Evolutionary conservation across 2,113 vertebrate species (phyloP).

Genomic region (Seriola aureovittata): DNA sequence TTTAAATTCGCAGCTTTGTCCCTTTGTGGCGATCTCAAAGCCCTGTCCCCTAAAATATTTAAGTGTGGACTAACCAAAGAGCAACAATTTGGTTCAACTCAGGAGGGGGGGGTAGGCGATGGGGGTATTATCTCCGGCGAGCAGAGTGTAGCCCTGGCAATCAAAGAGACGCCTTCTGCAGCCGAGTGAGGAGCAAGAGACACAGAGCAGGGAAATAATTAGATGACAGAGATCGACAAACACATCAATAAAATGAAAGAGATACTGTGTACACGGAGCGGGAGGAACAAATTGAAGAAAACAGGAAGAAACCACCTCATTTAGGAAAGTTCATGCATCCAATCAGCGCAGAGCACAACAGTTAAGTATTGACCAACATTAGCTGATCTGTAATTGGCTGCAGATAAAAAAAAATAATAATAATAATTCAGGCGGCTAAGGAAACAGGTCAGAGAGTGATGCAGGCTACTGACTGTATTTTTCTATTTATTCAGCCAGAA

Average conservation of each 20-base stretch:
- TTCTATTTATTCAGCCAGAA: constrained; percentile 61
- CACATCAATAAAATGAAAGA: constrained; percentile 75
- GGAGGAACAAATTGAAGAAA: constrained; percentile 56
- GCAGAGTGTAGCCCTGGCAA: constrained; percentile 65
- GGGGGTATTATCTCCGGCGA: constrained; percentile 71
- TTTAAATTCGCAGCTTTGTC: constrained; percentile 74
- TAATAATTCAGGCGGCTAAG: constrained; percentile 10
- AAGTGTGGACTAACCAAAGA: constrained; percentile 64
- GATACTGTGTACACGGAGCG: constrained; percentile 30
- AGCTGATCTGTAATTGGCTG: constrained; percentile 56
- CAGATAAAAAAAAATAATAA: not conserved
- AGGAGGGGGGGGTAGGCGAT: too few species aligned
- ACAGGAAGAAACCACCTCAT: constrained; percentile 57
- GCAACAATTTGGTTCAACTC: constrained; percentile 74
- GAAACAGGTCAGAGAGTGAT: not conserved
- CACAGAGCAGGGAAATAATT: constrained; percentile 72
- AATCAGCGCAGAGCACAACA: constrained; percentile 46
- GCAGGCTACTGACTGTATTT: not conserved
- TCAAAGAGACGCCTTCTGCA: constrained; percentile 75
- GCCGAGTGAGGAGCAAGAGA: constrained; percentile 61
- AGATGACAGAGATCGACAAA: constrained; percentile 76
- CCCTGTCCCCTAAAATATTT: constrained; percentile 68
- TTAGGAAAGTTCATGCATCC: constrained; percentile 64
- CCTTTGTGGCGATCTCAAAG: constrained; percentile 73
- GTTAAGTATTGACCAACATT: constrained; percentile 49